Evolutionary conservation across 2,113 vertebrate species (phyloP), one percentile per base, ranked within the genome.

Genomic region (Xiphophorus couchianus): DNA sequence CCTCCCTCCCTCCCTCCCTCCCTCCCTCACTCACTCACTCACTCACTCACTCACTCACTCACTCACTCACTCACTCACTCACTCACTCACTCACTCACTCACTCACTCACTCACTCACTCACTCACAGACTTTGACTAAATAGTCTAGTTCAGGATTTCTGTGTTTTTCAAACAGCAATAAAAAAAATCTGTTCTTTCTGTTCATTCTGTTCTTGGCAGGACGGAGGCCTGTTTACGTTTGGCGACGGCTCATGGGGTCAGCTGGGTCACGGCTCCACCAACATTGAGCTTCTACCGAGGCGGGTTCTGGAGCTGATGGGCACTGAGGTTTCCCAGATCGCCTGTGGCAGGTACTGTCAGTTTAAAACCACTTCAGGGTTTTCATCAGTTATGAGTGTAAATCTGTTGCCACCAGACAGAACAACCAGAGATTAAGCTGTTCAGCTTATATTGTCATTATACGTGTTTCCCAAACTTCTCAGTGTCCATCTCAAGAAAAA

Each of bases 301-400:
- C 93, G 96, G 87, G 95, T 98, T 71, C 90, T 97, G 83, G 97
- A 98, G 82, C 94, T 98, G 31, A 97, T 97, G 97, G 97, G 97
- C 51, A 96, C 95, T 3, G 96, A 97, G 78, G 97, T 98, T 70
- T 96, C 96, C 68, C 97, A 98, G 87, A 96, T 98, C 65, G 87
- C 96, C 82, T 98, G 97, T 89, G 97, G 97, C 89, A 97, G 95
- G 96, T 97, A 80, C 39, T 7, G 7, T 67, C 4, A 31, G 6
- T 30, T 27, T 64, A 33, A 65, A 48, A 35, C 27, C 1, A 28
- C 6, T n/a, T 8, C 42, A 28, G 14, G 39, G 48, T 54, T 54
- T 54, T 54, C 1, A 58, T 25, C 25, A 58, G 25, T 58, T n/a
- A 25, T n/a, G 0, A 33, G 51, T 35, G 12, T 51, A 31, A 11